Base-by-base conservation (phyloP, 2,888 invertebrate genomes). In the Danaus chrysippus region DNA sequence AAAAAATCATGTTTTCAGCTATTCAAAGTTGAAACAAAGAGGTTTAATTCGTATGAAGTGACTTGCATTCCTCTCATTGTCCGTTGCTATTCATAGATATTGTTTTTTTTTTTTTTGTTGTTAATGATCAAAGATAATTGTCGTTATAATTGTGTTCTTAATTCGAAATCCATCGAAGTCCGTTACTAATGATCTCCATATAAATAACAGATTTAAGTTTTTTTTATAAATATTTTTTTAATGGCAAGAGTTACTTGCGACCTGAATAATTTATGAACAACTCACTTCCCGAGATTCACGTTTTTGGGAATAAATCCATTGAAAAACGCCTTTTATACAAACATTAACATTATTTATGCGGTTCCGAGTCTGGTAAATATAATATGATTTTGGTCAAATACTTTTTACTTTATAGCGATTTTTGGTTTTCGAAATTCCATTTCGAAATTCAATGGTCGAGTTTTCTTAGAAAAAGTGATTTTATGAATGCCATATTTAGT, bases 31-130 rank as follows among this genome's bases (percentile, higher is more conserved):
- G 86, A 89, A 89, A 90, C 88, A 89, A 89, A 84, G 84, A 78
- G 70, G 69, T 76, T 76, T 89, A 87, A 89, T 90, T 87, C 88
- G 89, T 90, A 84, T 89, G 88, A 83, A 86, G 80, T 91, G 90
- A 91, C 90, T 90, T 88, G 89, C 89, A 77, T 78, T 86, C 72
- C 71, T 59, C 63, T 78, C 83, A 82, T 87, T 87, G 87, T 87
- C 76, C 73, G 81, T 78, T 73, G 74, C 75, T 80, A 81, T 84
- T 85, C 81, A 83, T 76, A 80, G 83, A 84, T 79, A 78, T 75
- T 66, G 68, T 83, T 82, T 77, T 82, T 84, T 82, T 82, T 81
- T 74, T 77, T 82, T 84, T 82, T 82, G 81, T 74, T 73, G 71
- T 34, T 34, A 34, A 34, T 34, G 23, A 76, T 73, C 73, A 75